These are phyloP conservation scores for Channallabes apus DNA, from an alignment of 2,797 vertebrate species.

Conservation along the genomic window DNA sequence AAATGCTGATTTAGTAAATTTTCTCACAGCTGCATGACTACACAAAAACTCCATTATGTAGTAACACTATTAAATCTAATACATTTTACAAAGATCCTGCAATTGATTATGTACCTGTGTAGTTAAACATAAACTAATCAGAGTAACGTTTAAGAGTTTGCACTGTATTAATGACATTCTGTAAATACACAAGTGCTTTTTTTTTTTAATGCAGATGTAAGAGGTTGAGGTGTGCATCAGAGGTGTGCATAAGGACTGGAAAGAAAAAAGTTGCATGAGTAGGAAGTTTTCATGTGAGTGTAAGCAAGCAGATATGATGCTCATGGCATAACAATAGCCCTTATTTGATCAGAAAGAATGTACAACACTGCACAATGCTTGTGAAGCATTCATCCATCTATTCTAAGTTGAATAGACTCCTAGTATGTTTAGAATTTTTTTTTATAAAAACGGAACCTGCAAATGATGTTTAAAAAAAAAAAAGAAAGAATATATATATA, in stretches of 20 bases:
- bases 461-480: not conserved
- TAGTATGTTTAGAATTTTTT: not conserved
- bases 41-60: not conserved
- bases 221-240: not conserved
- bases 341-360: not conserved
- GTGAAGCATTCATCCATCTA: not conserved
- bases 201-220: not conserved
- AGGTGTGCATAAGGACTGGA: not conserved
- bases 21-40: not conserved
- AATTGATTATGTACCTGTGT: not conserved
- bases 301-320: not conserved
- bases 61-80: not conserved
- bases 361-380: not conserved
- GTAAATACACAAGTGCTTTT: not conserved
- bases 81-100: not conserved
- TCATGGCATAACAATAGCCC: not conserved
- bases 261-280: not conserved
- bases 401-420: not conserved
- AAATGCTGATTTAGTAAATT: not conserved
- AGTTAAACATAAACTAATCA: not conserved
- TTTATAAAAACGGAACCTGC: not conserved
- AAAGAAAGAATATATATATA: too few species aligned
- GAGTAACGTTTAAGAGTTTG: not conserved
- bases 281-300: too few species aligned
- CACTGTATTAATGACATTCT: not conserved